Conservation (phyloP, 2,888 invertebrate species). For the Gari tellinella region DNA sequence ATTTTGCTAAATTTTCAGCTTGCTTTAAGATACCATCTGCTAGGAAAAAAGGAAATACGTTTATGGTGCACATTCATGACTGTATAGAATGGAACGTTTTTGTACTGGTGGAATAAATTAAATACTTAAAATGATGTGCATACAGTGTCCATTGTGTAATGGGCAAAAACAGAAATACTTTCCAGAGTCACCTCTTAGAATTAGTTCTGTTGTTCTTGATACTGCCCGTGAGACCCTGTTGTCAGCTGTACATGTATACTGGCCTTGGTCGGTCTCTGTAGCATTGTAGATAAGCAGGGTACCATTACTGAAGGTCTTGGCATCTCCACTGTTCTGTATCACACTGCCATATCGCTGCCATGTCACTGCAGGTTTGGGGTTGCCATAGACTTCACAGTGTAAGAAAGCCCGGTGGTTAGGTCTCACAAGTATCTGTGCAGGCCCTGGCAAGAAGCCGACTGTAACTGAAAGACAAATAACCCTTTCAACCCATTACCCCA, state of each 20-base stretch:
- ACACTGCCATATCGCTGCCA: constrained; percentile 73
- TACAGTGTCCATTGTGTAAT: too few species aligned
- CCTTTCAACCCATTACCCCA: too few species aligned
- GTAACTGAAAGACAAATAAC: constrained; percentile 71
- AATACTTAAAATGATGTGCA: too few species aligned
- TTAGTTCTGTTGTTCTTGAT: constrained; percentile 88
- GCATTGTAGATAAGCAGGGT: constrained; percentile 89
- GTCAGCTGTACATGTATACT: constrained; percentile 92
- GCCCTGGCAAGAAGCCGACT: constrained; percentile 73
- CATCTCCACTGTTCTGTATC: constrained; percentile 53
- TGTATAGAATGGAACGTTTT: too few species aligned
- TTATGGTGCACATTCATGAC: too few species aligned
- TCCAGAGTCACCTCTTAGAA: constrained; percentile 93
- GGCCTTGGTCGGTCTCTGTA: constrained; percentile 90
- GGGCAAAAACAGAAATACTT: too few species aligned
- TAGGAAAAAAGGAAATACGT: too few species aligned
- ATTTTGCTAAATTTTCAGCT: too few species aligned
- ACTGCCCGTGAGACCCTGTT: constrained; percentile 91
- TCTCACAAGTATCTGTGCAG: constrained; percentile 69
- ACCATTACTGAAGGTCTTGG: constrained; percentile 85
- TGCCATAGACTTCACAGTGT: constrained; percentile 79
- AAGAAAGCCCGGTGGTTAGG: constrained; percentile 76
- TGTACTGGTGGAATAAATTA: too few species aligned
- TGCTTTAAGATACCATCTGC: too few species aligned
- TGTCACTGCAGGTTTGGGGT: constrained; percentile 70